phyloP scores from a whole-genome alignment of 1,140 invertebrate genomes.

The Micrasema longulum region DNA sequence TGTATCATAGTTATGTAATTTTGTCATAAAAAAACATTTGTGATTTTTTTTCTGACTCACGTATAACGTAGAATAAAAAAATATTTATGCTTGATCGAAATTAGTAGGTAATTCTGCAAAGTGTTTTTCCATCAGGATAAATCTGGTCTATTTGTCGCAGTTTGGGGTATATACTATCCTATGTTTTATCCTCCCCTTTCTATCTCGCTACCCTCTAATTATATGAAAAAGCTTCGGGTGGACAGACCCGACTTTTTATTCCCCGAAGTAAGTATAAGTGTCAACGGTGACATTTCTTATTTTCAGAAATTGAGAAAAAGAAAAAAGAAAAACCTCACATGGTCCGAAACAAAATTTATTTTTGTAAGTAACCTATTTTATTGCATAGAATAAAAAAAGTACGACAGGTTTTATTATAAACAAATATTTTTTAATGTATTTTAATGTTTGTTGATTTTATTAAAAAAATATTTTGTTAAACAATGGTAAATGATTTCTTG shows the following conservation, averaged over 20 bases:
- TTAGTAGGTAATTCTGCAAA: slow-evolving; percentile 17
- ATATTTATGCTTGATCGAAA: no score
- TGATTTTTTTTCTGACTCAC: no score
- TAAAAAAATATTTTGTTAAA: not conserved
- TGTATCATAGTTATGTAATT: no score
- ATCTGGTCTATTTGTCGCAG: slow-evolving; percentile 49
- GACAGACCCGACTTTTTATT: slow-evolving; percentile 50
- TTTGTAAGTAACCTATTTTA: not conserved
- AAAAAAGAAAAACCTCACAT: slow-evolving; percentile 19
- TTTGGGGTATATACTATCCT: slow-evolving; percentile 11
- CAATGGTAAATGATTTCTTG: no score
- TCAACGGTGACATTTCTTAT: slow-evolving; percentile 53
- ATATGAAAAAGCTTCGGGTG: slow-evolving; percentile 50
- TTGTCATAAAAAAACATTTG: no score
- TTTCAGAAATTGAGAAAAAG: not conserved
- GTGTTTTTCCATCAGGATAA: slow-evolving; percentile 43
- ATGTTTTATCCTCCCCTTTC: slow-evolving; percentile 8
- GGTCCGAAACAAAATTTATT: not conserved
- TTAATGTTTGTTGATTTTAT: not conserved
- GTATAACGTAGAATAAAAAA: no score
- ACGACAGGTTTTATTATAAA: no score
- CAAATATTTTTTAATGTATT: not conserved
- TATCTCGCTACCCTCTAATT: slow-evolving; percentile 45
- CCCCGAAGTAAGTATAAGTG: slow-evolving; percentile 49
- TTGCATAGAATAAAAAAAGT: not conserved